Evolutionary conservation across 2,113 vertebrate species (phyloP).

Genomic region (Meles meles): DNA sequence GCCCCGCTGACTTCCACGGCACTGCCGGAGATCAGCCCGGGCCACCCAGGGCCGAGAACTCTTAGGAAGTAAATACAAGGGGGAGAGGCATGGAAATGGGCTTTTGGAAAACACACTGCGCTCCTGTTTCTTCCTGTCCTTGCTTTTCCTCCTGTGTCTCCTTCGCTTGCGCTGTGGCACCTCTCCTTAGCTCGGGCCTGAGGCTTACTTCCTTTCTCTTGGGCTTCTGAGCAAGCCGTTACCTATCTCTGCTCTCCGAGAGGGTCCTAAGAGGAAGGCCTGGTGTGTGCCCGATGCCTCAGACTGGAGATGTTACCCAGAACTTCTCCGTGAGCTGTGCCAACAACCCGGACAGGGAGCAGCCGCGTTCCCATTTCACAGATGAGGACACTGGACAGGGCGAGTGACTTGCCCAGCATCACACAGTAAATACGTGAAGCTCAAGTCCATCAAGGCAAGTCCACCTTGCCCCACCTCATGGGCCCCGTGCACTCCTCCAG

Average conservation of each 20-base stretch:
- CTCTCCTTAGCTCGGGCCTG: neutral
- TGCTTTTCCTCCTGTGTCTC: no score
- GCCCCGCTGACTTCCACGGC: accelerated
- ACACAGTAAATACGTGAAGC: neutral
- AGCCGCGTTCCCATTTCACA: neutral
- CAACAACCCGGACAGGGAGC: neutral
- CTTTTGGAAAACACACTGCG: accelerated
- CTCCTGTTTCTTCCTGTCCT: accelerated
- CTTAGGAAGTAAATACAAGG: accelerated
- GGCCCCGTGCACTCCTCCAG: accelerated
- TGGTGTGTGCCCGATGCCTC: accelerated
- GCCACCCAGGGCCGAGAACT: accelerated
- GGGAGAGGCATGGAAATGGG: accelerated
- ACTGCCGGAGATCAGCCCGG: accelerated
- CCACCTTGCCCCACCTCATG: accelerated
- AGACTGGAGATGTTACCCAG: neutral
- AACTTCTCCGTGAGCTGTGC: neutral
- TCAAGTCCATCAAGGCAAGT: neutral
- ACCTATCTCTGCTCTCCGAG: neutral
- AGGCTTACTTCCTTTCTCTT: neutral
- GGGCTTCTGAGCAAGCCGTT: neutral
- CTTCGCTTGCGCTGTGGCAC: accelerated
- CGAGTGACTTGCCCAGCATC: neutral
- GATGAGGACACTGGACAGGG: neutral
- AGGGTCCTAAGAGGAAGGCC: neutral